Evolutionary conservation across 2,888 invertebrate species (phyloP), one percentile per base, ranked within the genome.

Genomic region (Idaea aversata): DNA sequence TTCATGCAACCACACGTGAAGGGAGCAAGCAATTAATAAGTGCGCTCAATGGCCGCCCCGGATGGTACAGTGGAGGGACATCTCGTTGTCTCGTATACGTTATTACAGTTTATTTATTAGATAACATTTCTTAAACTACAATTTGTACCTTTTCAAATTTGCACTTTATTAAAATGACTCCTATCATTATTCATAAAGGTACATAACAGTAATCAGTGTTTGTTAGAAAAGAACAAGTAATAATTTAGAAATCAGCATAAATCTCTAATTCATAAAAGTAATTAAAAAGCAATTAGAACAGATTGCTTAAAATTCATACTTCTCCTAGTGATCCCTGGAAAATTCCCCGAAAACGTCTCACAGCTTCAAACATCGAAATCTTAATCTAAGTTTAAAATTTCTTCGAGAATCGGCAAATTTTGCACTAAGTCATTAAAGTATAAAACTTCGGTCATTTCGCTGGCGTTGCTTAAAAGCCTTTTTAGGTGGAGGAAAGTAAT

Each of bases 371-470:
- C 90, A 86, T 90, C 88, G 85, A 87, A 91, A 91, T 92, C 91
- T 91, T 92, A 93, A 92, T 91, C 91, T 91, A 91, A 92, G 93
- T 93, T 93, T 92, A 93, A 92, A 91, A 90, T 90, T 91, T 92
- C 89, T 91, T 87, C 83, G 89, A 82, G 87, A 90, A 92, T 93
- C 93, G 88, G 90, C 91, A 85, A 91, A 91, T 91, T 93, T 92
- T 88, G 89, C 90, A 93, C 91, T 93, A 93, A 93, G 93, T 93
- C 93, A 93, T 93, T 92, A 93, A 93, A 93, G 93, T 92, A 91
- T 91, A 88, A 92, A 93, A 93, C 89, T 93, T 93, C 88, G 90
- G 92, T 91, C 91, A 93, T 93, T 93, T 91, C 86, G 87, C 84
- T 86, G 88, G 91, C 91, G 91, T 87, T 92, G 90, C 91, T 92